Base-by-base conservation (phyloP, 2,113 vertebrate species). In the Pardalotus punctatus region DNA sequence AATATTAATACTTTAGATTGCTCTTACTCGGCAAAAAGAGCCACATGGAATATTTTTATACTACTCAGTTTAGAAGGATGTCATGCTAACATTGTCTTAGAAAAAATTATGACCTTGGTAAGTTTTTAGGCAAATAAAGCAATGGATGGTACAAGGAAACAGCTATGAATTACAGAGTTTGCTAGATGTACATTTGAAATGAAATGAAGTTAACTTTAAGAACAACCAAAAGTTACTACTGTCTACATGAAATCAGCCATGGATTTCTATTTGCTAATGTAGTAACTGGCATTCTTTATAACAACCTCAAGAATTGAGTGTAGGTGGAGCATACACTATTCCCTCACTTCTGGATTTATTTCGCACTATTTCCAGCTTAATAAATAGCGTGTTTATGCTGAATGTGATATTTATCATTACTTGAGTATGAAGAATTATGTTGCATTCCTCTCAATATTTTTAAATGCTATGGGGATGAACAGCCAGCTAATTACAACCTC, bases 21-120 rank as follows among this genome's bases (percentile, higher is more conserved):
- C 60, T 71, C 74, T 85, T 93, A 76, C 86, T 79, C 89, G 65
- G 81, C 84, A 96, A 77, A 86, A 92, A 88, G 58, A 58, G 79
- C 5, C 40, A 79, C 10, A 47, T 5, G 23, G 47, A 94, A 62
- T 78, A 81, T 82, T 94, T 91, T 94, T 76, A 85, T 58, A 74
- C 31, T 79, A 21, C 11, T 89, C 47, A 40, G 57, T 84, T 85
- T 61, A 91, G 74, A 72, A 78, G 28, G 66, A 57, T 65, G n/a
- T 40, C 40, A 84, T 9, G 21, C 48, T 57, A 84, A n/a, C 64
- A 45, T 4, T 60, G 33, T 14, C n/a, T 79, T 43, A 11, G 36
- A 76, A 89, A 94, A 92, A 61, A 35, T 2, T 61, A 56, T 35
- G 42, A 82, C 53, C 61, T 73, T 92, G 66, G 0, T 35, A 73